Evolutionary conservation across 2,113 vertebrate genomes (phyloP), one percentile per base, ranked within the genome.

Genomic region (Ceyx cyanopectus): DNA sequence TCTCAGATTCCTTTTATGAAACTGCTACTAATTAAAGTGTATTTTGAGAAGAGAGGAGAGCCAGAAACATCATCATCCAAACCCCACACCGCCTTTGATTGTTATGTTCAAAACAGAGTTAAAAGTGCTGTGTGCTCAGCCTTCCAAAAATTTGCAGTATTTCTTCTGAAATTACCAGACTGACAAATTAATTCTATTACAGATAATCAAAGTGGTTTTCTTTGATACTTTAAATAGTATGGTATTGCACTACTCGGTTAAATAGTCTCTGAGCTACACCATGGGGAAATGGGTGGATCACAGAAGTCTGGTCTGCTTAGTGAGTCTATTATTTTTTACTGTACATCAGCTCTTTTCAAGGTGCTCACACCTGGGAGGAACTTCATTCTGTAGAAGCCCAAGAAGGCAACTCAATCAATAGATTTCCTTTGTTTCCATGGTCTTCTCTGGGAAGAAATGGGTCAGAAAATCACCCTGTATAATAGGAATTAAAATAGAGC

Each of bases 41-140:
- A 54, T 87, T 86, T 84, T 93, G 66, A 57, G 68, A 70, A 65
- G 37, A 60, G 48, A 89, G 14, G 40, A 80, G 48, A 95, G 72
- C 72, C 72, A 85, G 82, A 51, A 84, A 27, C 41, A 34, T 26
- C 62, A 30, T 78, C 12, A 68, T 85, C 34, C 50, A 87, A 75
- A 65, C 11, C 43, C 54, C 20, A 16, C 32, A 10, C 10, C 65
- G 73, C 51, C 67, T 96, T 92, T 93, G 62, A 81, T 58, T 79
- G 61, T 73, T 85, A n/a, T 66, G 37, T 85, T 88, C 81, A 89
- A 92, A 96, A 89, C 86, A 92, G 23, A 90, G 46, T 62, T 90
- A 76, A 90, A 93, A 94, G 41, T n/a, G 8, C 6, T 12, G 17
- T 20, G 32, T 73, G 84, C 58, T 79, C 30, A 34, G 37, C 61